Conservation (phyloP, 2,797 vertebrate genomes). For the Heteromormyrus szaboi region DNA sequence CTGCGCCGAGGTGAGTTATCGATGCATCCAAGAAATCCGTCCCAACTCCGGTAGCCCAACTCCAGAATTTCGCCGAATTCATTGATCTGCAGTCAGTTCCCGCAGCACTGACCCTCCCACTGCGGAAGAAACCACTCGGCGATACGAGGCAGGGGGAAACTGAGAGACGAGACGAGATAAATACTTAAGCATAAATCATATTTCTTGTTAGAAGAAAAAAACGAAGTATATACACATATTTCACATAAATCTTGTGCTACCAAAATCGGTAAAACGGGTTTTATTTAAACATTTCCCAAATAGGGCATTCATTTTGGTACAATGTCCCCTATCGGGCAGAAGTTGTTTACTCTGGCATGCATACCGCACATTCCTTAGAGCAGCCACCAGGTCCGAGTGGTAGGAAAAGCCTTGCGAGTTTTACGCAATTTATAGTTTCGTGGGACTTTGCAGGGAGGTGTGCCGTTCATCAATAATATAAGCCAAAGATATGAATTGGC, state of each 20-base stretch:
- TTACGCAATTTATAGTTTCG: neutral
- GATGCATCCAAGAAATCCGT: conserved; percentile 42
- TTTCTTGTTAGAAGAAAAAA: neutral
- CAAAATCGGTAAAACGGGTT: neutral
- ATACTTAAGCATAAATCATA: neutral
- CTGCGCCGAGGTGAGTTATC: conserved; percentile 35
- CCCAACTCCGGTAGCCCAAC: conserved; percentile 53
- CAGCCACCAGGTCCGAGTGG: conserved; percentile 40
- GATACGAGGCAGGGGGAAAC: conserved; percentile 31
- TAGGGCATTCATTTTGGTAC: neutral
- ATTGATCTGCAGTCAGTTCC: conserved; percentile 65
- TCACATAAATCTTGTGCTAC: neutral
- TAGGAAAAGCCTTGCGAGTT: neutral
- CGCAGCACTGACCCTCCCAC: conserved; percentile 54
- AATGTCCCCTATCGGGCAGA: neutral
- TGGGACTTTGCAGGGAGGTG: neutral
- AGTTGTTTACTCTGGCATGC: conserved; percentile 37
- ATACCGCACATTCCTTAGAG: conserved; percentile 50
- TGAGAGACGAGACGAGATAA: neutral
- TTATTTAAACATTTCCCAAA: neutral
- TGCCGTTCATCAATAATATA: neutral
- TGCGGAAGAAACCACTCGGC: conserved; percentile 54
- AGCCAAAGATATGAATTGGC: neutral
- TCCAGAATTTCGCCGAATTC: conserved; percentile 60
- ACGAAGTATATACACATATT: neutral